Percentiles rank a stretch among this genome's conserved stretches.
Conservation (phyloP, 2,797 vertebrate species). For the Geotrypetes seraphini region DNA sequence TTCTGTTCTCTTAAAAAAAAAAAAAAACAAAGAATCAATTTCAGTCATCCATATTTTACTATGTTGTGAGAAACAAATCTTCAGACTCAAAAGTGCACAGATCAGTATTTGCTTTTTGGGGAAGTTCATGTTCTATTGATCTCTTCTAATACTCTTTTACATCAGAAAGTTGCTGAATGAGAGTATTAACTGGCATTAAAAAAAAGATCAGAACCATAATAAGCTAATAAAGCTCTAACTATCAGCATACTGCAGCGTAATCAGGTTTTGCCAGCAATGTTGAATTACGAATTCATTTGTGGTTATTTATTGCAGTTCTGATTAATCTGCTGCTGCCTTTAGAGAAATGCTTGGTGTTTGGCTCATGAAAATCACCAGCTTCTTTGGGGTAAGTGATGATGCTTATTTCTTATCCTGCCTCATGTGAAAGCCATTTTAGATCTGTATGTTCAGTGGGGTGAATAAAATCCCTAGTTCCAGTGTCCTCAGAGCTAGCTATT, state of each 20-base stretch:
- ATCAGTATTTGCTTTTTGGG: too few relatives aligned
- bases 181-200: neutral
- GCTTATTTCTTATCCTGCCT: neutral
- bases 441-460: neutral
- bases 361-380: neutral
- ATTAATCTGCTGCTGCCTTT: neutral
- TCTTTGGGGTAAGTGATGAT: neutral
- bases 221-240: conserved; percentile 1
- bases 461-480: neutral
- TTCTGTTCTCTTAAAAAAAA: too few relatives aligned
- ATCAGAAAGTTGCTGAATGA: conserved; percentile 3
- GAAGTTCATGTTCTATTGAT: too few relatives aligned
- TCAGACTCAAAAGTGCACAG: too few relatives aligned
- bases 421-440: neutral
- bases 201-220: neutral
- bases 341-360: neutral
- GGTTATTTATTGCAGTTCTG: neutral
- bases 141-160: neutral
- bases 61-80: too few relatives aligned
- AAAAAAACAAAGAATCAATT: too few relatives aligned
- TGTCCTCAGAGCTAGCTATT: neutral
- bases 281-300: conserved; percentile 3
- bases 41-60: too few relatives aligned
- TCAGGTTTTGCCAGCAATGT: neutral
- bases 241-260: conserved; percentile 2